phyloP scores from a whole-genome alignment of 2,888 invertebrate genomes.

The Rhynchonema sp. region DNA sequence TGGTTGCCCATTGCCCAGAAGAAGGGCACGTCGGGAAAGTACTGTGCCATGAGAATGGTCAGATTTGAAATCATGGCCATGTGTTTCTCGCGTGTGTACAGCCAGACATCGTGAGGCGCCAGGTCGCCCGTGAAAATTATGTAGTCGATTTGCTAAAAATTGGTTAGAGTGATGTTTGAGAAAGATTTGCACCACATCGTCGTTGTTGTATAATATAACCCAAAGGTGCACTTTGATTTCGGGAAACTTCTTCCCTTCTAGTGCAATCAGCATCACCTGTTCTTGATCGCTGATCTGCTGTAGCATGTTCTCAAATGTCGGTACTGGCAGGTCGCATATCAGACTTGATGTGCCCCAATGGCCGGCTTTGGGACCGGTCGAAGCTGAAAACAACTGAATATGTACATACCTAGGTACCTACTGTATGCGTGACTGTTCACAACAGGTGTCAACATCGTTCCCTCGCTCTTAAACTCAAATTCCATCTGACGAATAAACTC shows the following conservation, averaged over 20 bases:
- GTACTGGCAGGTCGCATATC: conserved; percentile 74
- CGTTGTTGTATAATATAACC: no score
- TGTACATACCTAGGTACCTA: no score
- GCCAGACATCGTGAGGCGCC: conserved; percentile 82
- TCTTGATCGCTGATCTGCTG: conserved; percentile 16
- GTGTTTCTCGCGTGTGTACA: conserved; percentile 38
- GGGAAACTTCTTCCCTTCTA: conserved; percentile 2
- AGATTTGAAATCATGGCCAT: background rate
- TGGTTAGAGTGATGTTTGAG: no score
- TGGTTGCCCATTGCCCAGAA: conserved; percentile 85
- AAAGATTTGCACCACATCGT: no score
- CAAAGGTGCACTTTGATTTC: no score
- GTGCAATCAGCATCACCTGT: no score
- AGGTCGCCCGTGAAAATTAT: conserved; percentile 83
- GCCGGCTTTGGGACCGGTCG: background rate
- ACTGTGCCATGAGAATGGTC: conserved; percentile 17
- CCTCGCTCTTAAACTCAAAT: no score
- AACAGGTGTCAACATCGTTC: no score
- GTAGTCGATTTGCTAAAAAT: conserved; percentile 37
- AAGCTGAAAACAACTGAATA: no score
- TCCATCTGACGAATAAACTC: no score
- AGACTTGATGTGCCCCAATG: background rate
- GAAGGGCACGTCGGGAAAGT: conserved; percentile 59
- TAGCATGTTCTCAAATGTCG: conserved; percentile 71
- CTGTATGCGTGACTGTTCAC: no score